These are phyloP conservation scores for Bubo bubo DNA, from an alignment of 2,113 vertebrate genomes.

Conservation along the genomic window DNA sequence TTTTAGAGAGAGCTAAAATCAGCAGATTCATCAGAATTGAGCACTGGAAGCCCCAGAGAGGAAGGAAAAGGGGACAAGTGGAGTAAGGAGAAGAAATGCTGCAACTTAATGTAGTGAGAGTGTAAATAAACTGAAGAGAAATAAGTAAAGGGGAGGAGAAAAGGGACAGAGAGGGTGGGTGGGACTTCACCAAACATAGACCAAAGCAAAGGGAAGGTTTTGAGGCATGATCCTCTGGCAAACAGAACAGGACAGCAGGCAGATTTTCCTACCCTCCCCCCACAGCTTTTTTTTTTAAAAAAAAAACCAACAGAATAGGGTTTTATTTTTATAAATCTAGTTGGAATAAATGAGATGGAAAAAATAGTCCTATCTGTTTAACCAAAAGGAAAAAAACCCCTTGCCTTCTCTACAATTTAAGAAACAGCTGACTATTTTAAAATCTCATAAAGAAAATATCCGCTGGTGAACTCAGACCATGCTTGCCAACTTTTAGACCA, in stretches of 20 bases:
- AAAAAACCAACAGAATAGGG: conserved; percentile 1
- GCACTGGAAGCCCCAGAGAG: not conserved
- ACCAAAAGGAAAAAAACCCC: conserved; percentile 27
- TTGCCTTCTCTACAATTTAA: conserved; percentile 59
- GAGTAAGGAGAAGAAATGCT: not conserved
- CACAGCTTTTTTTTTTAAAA: not conserved
- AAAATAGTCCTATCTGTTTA: conserved; percentile 69
- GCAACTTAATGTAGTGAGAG: conserved; percentile 13
- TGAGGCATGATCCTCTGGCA: conserved; percentile 56
- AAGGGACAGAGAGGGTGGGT: conserved; percentile 13
- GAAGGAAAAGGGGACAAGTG: not conserved
- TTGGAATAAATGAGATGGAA: conserved; percentile 65
- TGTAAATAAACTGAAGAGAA: conserved; percentile 46
- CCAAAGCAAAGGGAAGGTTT: conserved; percentile 47
- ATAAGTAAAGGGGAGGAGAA: conserved; percentile 50
- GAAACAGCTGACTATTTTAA: conserved; percentile 76
- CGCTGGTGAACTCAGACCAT: conserved; percentile 15
- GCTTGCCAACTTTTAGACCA: conserved; percentile 69
- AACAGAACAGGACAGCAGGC: conserved; percentile 45
- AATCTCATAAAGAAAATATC: conserved; percentile 76
- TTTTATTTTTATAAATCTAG: conserved; percentile 61
- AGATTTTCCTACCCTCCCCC: not conserved
- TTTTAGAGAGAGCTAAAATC: not conserved
- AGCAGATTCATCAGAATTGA: not conserved
- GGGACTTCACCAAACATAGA: conserved; percentile 40